Evolutionary conservation across 2,888 invertebrate species (phyloP), one percentile per base, ranked within the genome.

Genomic region (Dasysyrphus tricinctus): DNA sequence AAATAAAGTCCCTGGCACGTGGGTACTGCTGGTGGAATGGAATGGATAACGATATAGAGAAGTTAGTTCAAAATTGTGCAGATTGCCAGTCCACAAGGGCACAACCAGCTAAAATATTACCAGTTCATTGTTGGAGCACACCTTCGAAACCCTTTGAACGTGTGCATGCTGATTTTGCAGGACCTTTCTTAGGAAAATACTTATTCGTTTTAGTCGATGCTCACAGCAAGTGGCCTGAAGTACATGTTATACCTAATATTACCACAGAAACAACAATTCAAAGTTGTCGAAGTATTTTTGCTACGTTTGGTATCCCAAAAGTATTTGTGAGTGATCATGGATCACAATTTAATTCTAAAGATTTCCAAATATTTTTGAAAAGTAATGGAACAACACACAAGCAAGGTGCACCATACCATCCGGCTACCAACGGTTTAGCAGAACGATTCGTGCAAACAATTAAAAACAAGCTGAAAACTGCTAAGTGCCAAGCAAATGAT

Each of bases 271-370:
- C 80, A 14, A 88, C 88, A 9, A 34, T 88, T 16, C 54, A 73
- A 39, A 85, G 69, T 19, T 88, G 61, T 16, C 19, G 65, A 54
- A 51, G 79, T 14, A 84, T 88, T 67, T 88, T 88, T 81, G 65
- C 82, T 11, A 39, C 32, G 11, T 85, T 85, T 47, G 88, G 83
- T 9, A 72, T 75, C 0, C 86, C 88, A 8, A 69, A 61, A 0
- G 49, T 85, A 0, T 63, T 88, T 19, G 80, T 83, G 0, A 80
- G 69, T 29, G 88, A 88, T 67, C 70, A 85, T 44, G 85, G 84
- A 8, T 42, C 80, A 7, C 87, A 88, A 63, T 86, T 88, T 19
- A 83, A 77, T 8, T 81, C 84, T 3, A 49, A 42, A 2, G 79
- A 83, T 9, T 88, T 88, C 37, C 32, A 87, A 73, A 12, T 54